These are phyloP conservation scores for Brassicogethes aeneus DNA, from an alignment of 2,888 invertebrate species.

Conservation along the genomic window DNA sequence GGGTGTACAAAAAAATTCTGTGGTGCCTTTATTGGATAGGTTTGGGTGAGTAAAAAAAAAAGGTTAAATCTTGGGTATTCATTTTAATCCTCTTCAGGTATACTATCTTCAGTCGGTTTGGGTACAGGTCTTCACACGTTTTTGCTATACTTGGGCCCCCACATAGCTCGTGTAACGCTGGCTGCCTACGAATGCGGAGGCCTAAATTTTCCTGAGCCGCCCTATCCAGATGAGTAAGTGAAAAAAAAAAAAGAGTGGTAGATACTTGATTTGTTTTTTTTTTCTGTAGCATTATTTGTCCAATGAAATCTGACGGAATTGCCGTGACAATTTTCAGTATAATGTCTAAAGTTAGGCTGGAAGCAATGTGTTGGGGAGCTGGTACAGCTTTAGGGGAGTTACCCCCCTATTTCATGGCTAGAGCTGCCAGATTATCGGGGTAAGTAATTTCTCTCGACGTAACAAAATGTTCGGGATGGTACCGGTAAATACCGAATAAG, in stretches of 20 bases:
- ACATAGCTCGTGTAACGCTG: constrained; percentile 95
- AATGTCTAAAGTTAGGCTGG: constrained; percentile 89
- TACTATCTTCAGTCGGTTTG: constrained; percentile 94
- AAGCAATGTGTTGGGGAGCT: constrained; percentile 96
- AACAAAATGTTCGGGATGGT: not conserved
- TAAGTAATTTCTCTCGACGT: no score
- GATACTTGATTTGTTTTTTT: not conserved
- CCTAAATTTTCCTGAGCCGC: constrained; percentile 93
- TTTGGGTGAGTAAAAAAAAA: constrained; percentile 26
- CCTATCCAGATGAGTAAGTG: constrained; percentile 92
- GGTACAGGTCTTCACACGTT: constrained; percentile 99
- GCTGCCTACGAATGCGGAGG: constrained; percentile 97
- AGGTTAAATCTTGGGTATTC: not conserved
- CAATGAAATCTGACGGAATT: constrained; percentile 55
- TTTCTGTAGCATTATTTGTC: constrained; percentile 78
- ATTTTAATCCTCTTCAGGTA: constrained; percentile 47
- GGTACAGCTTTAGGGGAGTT: constrained; percentile 98
- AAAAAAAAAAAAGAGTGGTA: not conserved
- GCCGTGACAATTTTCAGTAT: constrained; percentile 82
- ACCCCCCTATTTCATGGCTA: constrained; percentile 99
- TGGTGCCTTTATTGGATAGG: constrained; percentile 41
- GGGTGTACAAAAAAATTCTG: constrained; percentile 36
- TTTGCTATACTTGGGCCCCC: constrained; percentile 96
- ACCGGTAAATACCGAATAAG: no score
- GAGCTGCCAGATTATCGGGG: constrained; percentile 71